phyloP scores from a whole-genome alignment of 2,888 invertebrate genomes.

The Callimorpha dominula region DNA sequence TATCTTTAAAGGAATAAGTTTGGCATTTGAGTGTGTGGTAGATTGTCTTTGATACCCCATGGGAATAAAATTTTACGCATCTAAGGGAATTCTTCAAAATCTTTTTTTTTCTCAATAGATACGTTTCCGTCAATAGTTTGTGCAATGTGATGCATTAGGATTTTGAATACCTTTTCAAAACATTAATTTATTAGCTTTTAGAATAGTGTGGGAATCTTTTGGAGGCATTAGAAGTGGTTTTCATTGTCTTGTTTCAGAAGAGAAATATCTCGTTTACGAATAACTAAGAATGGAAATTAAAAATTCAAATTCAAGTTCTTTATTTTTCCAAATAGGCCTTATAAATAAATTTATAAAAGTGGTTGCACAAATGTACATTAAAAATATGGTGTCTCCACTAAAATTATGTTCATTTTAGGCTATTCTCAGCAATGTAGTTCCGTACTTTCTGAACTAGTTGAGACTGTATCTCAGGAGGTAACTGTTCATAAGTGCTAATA shows the following conservation, averaged over 20 bases:
- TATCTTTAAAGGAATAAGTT: slow-evolving; percentile 27
- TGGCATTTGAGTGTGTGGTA: slow-evolving; percentile 17
- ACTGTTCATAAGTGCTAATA: too few species aligned
- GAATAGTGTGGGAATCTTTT: slow-evolving; percentile 43
- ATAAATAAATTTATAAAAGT: too few species aligned
- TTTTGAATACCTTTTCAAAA: slow-evolving; percentile 44
- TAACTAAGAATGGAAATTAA: background rate
- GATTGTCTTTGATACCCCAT: slow-evolving; percentile 62
- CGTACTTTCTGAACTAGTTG: too few species aligned
- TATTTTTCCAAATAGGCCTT: too few species aligned
- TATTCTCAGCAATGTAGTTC: too few species aligned
- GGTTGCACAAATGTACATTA: too few species aligned
- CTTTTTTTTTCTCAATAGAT: slow-evolving; percentile 44
- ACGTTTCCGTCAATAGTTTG: slow-evolving; percentile 48
- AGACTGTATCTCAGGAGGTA: too few species aligned
- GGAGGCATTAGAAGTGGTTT: slow-evolving; percentile 11
- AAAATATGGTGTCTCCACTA: too few species aligned
- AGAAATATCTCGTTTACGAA: background rate
- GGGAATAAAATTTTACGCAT: slow-evolving; percentile 78
- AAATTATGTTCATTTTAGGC: too few species aligned
- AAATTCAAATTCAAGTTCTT: too few species aligned
- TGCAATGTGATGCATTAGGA: slow-evolving; percentile 54
- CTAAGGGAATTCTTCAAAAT: slow-evolving; percentile 74
- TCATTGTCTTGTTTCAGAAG: slow-evolving; percentile 15
- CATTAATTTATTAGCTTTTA: slow-evolving; percentile 46